Conservation (phyloP, 1,140 invertebrate genomes). For the Fopius arisanus region DNA sequence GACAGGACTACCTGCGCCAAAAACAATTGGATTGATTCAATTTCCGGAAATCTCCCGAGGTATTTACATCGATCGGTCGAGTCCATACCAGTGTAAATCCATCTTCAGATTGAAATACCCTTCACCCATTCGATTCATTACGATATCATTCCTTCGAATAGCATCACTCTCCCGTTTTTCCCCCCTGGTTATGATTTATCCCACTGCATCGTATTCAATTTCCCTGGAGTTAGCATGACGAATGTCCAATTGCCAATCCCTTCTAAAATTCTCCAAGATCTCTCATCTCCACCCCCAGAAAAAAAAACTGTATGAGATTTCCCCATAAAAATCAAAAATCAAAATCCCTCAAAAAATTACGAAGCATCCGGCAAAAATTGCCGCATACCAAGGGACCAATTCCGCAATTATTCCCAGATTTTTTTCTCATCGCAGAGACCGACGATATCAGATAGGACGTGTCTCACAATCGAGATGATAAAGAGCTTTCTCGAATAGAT, state of each 20-base stretch:
- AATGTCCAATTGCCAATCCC: not conserved
- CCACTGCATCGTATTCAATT: constrained; percentile 32
- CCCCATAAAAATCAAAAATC: too few species aligned
- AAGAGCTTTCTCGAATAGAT: not conserved
- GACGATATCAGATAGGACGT: too few species aligned
- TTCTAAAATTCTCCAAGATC: too few species aligned
- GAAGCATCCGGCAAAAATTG: too few species aligned
- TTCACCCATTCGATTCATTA: constrained; percentile 19
- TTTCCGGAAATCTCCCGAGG: not conserved
- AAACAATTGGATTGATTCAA: not conserved
- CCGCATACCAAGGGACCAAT: too few species aligned
- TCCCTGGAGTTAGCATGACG: constrained; percentile 6
- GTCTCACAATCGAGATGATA: too few species aligned
- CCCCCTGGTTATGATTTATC: constrained; percentile 29
- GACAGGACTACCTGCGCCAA: not conserved
- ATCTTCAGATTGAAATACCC: constrained; percentile 15
- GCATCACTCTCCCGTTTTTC: constrained; percentile 18
- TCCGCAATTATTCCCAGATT: too few species aligned
- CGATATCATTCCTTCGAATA: constrained; percentile 14
- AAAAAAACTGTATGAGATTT: too few species aligned
- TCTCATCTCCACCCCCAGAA: too few species aligned
- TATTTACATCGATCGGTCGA: not conserved
- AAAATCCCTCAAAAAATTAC: too few species aligned
- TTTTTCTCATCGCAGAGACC: too few species aligned
- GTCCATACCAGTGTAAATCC: not conserved